Evolutionary conservation across 2,888 invertebrate species (phyloP), one percentile per base, ranked within the genome.

Genomic region (Cryptops parisi): DNA sequence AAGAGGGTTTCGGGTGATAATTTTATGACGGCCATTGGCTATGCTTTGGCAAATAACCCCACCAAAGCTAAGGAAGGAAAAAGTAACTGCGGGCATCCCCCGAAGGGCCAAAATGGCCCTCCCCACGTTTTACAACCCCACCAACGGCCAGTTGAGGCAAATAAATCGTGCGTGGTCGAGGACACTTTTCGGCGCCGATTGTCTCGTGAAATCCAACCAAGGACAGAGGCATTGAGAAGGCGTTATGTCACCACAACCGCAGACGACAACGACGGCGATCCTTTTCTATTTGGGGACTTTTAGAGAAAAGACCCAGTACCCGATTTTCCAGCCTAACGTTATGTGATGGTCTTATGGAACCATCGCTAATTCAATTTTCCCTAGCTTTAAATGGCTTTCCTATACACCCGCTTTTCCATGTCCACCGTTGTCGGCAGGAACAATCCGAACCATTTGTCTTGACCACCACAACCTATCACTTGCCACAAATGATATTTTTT

Each of bases 21-120:
- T 50, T 50, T 50, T 50, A 50, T 50, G 50, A 41, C 41, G 50
- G 26, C 50, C 39, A 43, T 50, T 50, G 50, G 50, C 50, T 33
- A 43, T 50, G 50, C 41, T 40, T 33, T 48, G 50, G 41, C 50
- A 39, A 50, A 41, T 40, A 50, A 40, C 40, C 50, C 39, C 23
- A 38, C 22, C 41, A 24, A 41, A 24, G 33, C 38, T 38, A 38
- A 19, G 26, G 38, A 23, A 48, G 38, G 48, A 21, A 33, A 26
- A 33, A 48, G 48, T 38, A 33, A 21, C 48, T 33, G 19, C 40
- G 24, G 50, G 41, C 41, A 6, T 50, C 33, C 15, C 33, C 33
- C 33, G 33, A 15, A 6, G 15, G 33, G 33, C 33, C 6, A 15
- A 6, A 6, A 9, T 15, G 22, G 24, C 41, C 41, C 50, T 40